A percentile compares a stretch with the other conserved stretches of the same genome.
Conservation (phyloP, 2,888 invertebrate genomes). For the Cerastis leucographa region DNA sequence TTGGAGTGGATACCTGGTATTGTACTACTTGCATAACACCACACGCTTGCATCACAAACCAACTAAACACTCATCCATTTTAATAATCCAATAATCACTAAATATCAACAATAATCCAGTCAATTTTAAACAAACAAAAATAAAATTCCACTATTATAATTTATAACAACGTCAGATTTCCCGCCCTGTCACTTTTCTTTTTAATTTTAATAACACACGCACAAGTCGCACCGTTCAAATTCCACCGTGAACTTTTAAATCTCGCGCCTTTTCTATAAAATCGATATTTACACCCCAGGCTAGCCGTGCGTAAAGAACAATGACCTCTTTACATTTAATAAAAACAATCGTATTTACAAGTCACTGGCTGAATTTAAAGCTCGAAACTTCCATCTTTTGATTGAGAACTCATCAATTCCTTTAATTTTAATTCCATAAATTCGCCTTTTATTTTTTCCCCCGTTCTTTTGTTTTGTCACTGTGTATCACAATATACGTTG, state of each 20-base stretch:
- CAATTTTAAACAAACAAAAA: not conserved
- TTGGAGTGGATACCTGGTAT: constrained; percentile 90
- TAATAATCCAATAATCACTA: constrained; percentile 16
- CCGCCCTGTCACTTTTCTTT: constrained; percentile 43
- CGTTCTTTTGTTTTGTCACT: constrained; percentile 42
- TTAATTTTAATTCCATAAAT: constrained; percentile 42
- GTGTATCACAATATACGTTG: constrained; percentile 44
- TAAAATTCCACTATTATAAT: not conserved
- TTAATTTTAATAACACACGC: constrained; percentile 3
- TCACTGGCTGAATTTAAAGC: constrained; percentile 42
- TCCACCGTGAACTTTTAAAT: constrained; percentile 69
- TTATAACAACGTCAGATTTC: constrained; percentile 8
- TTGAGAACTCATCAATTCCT: constrained; percentile 60
- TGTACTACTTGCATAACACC: constrained; percentile 92
- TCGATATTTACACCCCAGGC: constrained; percentile 84
- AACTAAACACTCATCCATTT: constrained; percentile 40
- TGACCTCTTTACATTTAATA: constrained; percentile 77
- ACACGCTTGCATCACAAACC: constrained; percentile 89
- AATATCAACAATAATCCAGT: not conserved
- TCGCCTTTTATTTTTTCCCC: constrained; percentile 41
- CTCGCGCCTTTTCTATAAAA: constrained; percentile 83
- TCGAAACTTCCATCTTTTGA: constrained; percentile 30
- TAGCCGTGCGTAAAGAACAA: constrained; percentile 74
- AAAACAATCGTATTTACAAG: constrained; percentile 59
- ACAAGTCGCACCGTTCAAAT: constrained; percentile 20